These are phyloP conservation scores for Drosophila kurseongensis DNA, from an alignment of 1,140 invertebrate genomes.

Conservation along the genomic window DNA sequence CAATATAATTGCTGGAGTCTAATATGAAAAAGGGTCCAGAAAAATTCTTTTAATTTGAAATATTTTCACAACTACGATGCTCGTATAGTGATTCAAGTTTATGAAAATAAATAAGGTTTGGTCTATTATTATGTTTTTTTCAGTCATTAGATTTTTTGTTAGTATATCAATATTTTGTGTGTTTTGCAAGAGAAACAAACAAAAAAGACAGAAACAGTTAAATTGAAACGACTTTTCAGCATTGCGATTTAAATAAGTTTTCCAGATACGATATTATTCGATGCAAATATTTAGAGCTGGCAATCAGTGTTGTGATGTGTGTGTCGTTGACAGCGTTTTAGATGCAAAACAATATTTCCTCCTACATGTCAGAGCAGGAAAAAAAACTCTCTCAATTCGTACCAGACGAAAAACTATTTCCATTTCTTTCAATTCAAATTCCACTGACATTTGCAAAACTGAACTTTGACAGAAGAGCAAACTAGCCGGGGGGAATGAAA, in stretches of 20 bases:
- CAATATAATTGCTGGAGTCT: no score
- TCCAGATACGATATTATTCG: neutral
- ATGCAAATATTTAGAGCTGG: neutral
- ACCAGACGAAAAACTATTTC: constrained; percentile 31
- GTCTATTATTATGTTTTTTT: no score
- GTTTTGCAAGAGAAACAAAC: neutral
- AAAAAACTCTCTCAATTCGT: neutral
- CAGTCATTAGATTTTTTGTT: no score
- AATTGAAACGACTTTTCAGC: neutral
- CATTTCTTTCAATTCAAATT: constrained; percentile 47
- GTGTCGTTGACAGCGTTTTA: constrained; percentile 12
- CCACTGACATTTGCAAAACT: constrained; percentile 47
- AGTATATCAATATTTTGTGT: no score
- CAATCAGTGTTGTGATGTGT: neutral
- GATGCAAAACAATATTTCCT: constrained; percentile 8
- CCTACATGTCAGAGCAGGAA: constrained; percentile 1
- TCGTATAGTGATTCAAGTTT: no score
- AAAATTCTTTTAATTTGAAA: no score
- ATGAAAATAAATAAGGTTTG: no score
- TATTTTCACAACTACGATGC: no score
- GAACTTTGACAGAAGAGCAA: constrained; percentile 41
- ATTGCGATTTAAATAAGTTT: neutral
- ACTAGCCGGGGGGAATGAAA: neutral
- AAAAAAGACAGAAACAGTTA: no score
- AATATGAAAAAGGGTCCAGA: no score